A percentile compares a stretch with the other conserved stretches of the same genome.
These are phyloP conservation scores for Rhadina sibilatrix DNA, from an alignment of 2,113 vertebrate species.

Conservation along the genomic window DNA sequence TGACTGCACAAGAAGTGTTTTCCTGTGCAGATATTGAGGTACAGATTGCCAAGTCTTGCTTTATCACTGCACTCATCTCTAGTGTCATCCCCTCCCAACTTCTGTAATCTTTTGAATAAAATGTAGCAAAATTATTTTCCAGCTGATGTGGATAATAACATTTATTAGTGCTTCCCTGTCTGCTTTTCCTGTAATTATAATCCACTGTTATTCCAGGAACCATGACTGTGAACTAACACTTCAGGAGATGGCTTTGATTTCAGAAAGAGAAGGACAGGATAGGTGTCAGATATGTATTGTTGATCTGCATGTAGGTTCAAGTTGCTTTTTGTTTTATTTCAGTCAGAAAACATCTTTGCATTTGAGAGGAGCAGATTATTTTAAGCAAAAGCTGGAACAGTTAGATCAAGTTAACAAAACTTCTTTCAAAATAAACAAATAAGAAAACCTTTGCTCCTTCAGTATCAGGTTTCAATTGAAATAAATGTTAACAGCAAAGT, in stretches of 20 bases:
- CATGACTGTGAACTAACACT: not conserved
- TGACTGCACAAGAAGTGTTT: not conserved
- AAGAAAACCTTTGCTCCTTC: constrained; percentile 27
- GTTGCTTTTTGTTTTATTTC: not conserved
- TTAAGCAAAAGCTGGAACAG: not conserved
- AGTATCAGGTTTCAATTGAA: not conserved
- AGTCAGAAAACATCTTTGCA: not conserved
- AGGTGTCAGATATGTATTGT: not conserved
- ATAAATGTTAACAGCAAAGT: not conserved
- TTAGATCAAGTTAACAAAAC: not conserved
- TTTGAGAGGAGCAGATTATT: not conserved
- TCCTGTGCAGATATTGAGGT: not conserved
- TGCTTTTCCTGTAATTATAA: constrained; percentile 40
- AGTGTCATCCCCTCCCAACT: not conserved
- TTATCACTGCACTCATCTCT: not conserved
- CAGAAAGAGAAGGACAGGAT: constrained; percentile 1
- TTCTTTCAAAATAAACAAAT: constrained; percentile 18
- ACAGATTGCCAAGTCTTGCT: not conserved
- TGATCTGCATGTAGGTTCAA: not conserved
- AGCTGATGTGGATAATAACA: constrained; percentile 6
- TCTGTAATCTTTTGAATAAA: constrained; percentile 24
- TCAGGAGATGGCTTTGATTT: constrained; percentile 28
- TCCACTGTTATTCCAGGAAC: constrained; percentile 24
- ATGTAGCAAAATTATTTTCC: not conserved
- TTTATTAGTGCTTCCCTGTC: not conserved